phyloP scores from a whole-genome alignment of 2,797 vertebrate species.

The Myotis pilosus region DNA sequence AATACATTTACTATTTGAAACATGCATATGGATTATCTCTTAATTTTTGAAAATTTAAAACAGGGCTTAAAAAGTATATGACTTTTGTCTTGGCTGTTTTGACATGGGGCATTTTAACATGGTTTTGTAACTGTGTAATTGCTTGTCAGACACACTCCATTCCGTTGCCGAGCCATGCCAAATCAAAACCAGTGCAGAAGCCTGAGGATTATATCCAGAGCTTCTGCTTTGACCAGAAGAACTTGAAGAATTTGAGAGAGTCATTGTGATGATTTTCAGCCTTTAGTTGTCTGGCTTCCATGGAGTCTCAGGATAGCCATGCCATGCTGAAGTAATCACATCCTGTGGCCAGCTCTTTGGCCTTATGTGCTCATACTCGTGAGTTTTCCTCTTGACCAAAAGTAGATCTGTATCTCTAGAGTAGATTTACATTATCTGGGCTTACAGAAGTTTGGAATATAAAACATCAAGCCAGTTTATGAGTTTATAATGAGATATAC shows the following conservation, averaged over 20 bases:
- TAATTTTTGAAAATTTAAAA: conserved; percentile 38
- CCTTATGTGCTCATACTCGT: background rate
- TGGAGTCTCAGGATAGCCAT: background rate
- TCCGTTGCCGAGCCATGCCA: conserved; percentile 10
- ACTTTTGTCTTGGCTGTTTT: conserved; percentile 36
- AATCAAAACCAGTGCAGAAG: conserved; percentile 63
- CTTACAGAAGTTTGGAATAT: conserved; percentile 25
- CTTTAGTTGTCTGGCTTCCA: background rate
- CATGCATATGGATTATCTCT: conserved; percentile 1
- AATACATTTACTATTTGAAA: conserved; percentile 35
- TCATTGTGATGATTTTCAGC: background rate
- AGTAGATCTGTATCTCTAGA: background rate
- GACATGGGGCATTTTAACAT: conserved; percentile 49
- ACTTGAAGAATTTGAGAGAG: conserved; percentile 44
- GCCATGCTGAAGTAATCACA: background rate
- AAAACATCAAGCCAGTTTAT: background rate
- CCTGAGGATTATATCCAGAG: conserved; percentile 43
- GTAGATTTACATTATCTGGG: background rate
- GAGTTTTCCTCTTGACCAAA: background rate
- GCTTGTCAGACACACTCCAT: conserved; percentile 57
- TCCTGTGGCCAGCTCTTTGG: background rate
- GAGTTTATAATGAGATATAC: conserved; percentile 32
- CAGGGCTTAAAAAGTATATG: background rate
- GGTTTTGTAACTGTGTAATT: conserved; percentile 61
- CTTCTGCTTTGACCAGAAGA: conserved; percentile 61